Base-by-base conservation (phyloP, 2,113 vertebrate genomes). In the Tringa solitaria region DNA sequence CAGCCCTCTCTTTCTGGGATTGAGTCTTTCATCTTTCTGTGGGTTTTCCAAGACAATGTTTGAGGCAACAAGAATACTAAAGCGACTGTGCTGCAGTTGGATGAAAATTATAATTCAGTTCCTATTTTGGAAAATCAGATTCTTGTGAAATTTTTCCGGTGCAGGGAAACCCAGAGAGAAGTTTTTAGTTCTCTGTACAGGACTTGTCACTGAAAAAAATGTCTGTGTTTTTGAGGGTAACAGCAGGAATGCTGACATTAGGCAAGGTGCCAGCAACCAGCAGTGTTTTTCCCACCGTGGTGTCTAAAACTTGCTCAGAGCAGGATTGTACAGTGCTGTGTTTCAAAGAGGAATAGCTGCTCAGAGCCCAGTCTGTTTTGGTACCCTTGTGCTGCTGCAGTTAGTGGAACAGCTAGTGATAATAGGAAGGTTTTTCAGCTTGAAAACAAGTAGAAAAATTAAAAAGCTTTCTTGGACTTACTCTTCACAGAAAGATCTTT, bases 191-290 rank as follows among this genome's bases (percentile, higher is more conserved):
- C 77, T 86, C 69, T 72, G 4, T 53, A 50, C 65, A 89, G 87
- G 81, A 94, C 81, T 93, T 76, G 67, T 50, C 93, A 41, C 77
- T 82, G 84, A 70, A 70, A 92, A 64, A 89, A 91, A 78, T 3
- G 28, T 51, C 65, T 87, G 32, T 63, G 84, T 82, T 93, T 96
- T 87, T 96, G 91, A 96, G 94, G 81, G 84, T 89, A 96, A 28
- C 96, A 97, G 95, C 94, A 89, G 93, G 93, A 94, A 78, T 39
- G 89, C 84, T 92, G 73, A 20, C 80, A 96, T 94, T 96, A 95
- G 95, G 94, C 95, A 93, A 94, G 96, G 89, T 93, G 95, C 95
- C 96, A 96, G 95, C 81, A 91, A 69, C 91, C 95, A 95, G 84
- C 94, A 61, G 92, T 91, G 90, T 95, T 95, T 91, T 93, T 93